Evolutionary conservation across 2,113 vertebrate genomes (phyloP).

Genomic region (Hippoglossus stenolepis): DNA sequence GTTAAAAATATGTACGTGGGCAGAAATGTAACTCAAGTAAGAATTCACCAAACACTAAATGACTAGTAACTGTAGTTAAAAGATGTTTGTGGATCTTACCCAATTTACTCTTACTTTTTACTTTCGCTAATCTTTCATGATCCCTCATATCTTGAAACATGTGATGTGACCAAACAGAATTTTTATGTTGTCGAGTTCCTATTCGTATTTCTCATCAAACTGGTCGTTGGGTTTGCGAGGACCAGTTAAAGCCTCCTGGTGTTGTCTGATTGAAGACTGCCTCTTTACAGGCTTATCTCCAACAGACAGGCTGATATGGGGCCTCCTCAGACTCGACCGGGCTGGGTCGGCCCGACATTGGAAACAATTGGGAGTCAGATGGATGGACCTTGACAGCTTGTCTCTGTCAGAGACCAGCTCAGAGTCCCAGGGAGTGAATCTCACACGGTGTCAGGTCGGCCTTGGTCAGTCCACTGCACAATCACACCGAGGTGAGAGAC

Average conservation of each 20-base stretch:
- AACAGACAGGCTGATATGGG: conserved; percentile 29
- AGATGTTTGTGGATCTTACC: too few species aligned
- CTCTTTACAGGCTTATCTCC: conserved; percentile 41
- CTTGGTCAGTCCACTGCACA: conserved; percentile 35
- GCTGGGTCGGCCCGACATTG: conserved; percentile 8
- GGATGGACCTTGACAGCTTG: conserved; percentile 61
- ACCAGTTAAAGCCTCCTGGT: conserved; percentile 55
- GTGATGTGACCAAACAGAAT: background rate
- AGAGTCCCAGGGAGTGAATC: conserved; percentile 51
- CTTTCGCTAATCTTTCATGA: background rate
- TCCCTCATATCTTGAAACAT: background rate
- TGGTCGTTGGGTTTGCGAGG: conserved; percentile 56
- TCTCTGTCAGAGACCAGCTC: conserved; percentile 57
- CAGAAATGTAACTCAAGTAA: too few species aligned
- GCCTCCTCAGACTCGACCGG: conserved; percentile 28
- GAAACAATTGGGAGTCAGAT: conserved; percentile 50
- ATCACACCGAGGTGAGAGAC: conserved; percentile 34
- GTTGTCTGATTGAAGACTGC: conserved; percentile 54
- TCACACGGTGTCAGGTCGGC: conserved; percentile 43
- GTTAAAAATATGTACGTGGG: too few species aligned
- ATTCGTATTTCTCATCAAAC: conserved; percentile 48
- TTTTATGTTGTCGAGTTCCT: conserved; percentile 1
- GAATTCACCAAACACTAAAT: too few species aligned
- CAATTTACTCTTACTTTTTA: too few species aligned
- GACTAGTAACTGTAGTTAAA: too few species aligned